A percentile compares a stretch with the other conserved stretches of the same genome.
phyloP scores from a whole-genome alignment of 2,797 vertebrate genomes.

The Sorex maritimensis region DNA sequence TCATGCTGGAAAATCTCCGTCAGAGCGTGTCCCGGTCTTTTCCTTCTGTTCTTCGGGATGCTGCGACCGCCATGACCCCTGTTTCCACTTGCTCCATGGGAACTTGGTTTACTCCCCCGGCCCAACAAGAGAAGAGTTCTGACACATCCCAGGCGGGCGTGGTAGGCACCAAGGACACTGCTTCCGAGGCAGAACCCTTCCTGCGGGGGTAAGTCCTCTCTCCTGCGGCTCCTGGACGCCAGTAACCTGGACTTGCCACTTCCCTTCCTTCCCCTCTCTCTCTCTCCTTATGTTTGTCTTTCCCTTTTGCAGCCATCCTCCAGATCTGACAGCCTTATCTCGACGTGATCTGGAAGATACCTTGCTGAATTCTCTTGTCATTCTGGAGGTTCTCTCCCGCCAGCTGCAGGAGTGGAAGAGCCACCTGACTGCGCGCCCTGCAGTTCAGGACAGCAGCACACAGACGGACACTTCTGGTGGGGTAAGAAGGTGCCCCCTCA shows the following conservation, averaged over 20 bases:
- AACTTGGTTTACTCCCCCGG: constrained; percentile 86
- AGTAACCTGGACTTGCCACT: neutral
- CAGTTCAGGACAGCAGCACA: constrained; percentile 91
- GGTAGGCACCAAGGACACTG: constrained; percentile 77
- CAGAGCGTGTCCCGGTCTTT: constrained; percentile 81
- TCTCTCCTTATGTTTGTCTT: constrained; percentile 32
- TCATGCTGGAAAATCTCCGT: constrained; percentile 83
- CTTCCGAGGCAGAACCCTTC: constrained; percentile 85
- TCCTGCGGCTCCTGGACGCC: rapidly evolving
- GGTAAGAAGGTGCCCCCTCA: constrained; percentile 88
- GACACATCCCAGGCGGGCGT: constrained; percentile 75
- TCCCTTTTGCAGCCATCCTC: constrained; percentile 89
- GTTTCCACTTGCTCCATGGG: constrained; percentile 12
- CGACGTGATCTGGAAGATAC: constrained; percentile 94
- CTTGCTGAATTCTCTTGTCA: constrained; percentile 93
- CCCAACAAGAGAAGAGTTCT: constrained; percentile 76
- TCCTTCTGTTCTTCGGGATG: constrained; percentile 19
- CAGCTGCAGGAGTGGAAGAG: constrained; percentile 91
- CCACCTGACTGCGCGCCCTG: constrained; percentile 56
- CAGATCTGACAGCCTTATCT: constrained; percentile 91
- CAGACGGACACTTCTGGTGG: constrained; percentile 93
- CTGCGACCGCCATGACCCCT: constrained; percentile 59
- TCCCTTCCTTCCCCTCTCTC: neutral
- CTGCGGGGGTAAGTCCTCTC: constrained; percentile 89
- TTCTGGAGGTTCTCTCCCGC: constrained; percentile 94